A percentile compares a stretch with the other conserved stretches of the same genome.
Conservation (phyloP, 2,797 vertebrate genomes). For the Esox masquinongy region DNA sequence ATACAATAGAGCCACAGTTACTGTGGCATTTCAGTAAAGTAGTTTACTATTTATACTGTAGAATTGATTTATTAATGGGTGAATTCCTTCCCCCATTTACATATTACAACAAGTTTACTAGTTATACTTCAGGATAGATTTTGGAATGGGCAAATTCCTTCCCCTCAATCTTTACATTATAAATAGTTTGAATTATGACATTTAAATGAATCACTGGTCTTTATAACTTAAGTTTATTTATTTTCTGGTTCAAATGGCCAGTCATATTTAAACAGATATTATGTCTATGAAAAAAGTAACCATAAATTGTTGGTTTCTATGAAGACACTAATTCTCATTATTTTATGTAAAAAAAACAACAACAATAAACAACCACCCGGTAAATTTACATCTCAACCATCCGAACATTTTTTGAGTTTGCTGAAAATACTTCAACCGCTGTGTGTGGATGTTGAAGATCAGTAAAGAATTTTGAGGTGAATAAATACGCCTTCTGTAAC, state of each 20-base stretch:
- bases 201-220: constrained; percentile 26
- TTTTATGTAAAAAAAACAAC: constrained; percentile 26
- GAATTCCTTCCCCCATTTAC: constrained; percentile 9
- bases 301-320: constrained; percentile 24
- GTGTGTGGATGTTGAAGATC: background rate
- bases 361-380: background rate
- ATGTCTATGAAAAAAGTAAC: constrained; percentile 30
- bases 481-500: constrained; percentile 8
- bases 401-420: background rate
- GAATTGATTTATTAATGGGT: background rate
- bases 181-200: background rate
- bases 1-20: constrained; percentile 4
- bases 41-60: background rate
- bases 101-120: background rate
- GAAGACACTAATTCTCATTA: constrained; percentile 21
- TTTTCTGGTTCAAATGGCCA: constrained; percentile 32
- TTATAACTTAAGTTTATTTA: constrained; percentile 23
- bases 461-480: background rate
- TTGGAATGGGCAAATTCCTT: constrained; percentile 14
- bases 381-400: background rate
- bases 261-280: constrained; percentile 26
- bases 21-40: background rate
- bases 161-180: background rate
- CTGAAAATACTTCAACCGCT: background rate
- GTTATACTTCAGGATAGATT: background rate